Percentiles rank a stretch among this genome's conserved stretches.
Evolutionary conservation across 2,888 invertebrate genomes (phyloP).

Genomic region (Acleris sparsana): DNA sequence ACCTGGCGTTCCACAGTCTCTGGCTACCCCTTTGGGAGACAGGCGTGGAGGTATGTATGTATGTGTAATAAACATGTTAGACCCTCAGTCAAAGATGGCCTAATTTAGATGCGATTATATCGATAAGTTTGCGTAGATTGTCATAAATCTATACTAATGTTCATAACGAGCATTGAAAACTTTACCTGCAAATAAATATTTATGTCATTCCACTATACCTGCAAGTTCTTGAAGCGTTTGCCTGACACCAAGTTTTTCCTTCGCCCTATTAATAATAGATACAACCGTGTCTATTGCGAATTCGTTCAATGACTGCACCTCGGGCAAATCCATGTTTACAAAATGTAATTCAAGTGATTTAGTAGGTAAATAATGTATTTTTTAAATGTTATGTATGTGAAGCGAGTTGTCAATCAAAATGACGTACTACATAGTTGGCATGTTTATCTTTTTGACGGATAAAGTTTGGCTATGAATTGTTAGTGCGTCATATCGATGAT

Average conservation of each 20-base stretch:
- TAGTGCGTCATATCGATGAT: neutral
- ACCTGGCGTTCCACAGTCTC: no score
- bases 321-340: constrained; percentile 58
- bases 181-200: neutral
- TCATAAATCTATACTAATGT: no score
- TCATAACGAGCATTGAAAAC: no score
- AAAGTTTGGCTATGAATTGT: neutral
- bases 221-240: constrained; percentile 60
- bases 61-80: no score
- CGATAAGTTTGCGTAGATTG: no score
- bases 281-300: constrained; percentile 64
- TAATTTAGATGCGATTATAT: no score
- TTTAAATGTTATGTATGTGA: no score
- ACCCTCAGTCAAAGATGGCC: no score
- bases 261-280: constrained; percentile 62
- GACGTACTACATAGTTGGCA: neutral
- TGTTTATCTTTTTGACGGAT: constrained; percentile 23
- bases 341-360: neutral
- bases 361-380: neutral
- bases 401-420: constrained; percentile 9
- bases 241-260: constrained; percentile 57
- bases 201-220: constrained; percentile 44
- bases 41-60: no score
- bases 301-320: constrained; percentile 60
- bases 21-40: no score